Conservation (phyloP, 2,797 vertebrate genomes). For the Sorex maritimensis region DNA sequence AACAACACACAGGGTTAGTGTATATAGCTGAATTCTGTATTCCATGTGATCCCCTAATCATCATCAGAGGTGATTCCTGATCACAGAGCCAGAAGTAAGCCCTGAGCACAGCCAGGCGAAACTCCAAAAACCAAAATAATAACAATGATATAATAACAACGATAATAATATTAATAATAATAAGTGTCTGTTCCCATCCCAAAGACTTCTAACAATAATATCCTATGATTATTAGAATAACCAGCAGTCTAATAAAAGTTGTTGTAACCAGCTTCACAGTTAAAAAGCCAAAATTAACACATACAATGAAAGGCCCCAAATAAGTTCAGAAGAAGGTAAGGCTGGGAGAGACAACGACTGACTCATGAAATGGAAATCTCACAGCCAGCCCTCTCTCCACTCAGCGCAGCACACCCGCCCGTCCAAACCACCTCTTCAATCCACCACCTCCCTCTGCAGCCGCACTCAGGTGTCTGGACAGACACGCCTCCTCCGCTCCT, state of each 20-base stretch:
- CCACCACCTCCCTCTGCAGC: background rate
- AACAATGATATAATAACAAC: too few relatives aligned
- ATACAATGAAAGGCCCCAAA: conserved; percentile 57
- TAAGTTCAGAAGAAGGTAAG: conserved; percentile 70
- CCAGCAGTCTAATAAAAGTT: conserved; percentile 79
- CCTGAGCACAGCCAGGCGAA: too few relatives aligned
- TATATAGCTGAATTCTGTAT: too few relatives aligned
- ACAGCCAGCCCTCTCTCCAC: background rate
- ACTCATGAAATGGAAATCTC: conserved; percentile 45
- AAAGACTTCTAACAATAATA: conserved; percentile 21
- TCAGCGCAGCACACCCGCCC: background rate
- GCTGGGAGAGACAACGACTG: background rate
- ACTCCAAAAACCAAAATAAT: too few relatives aligned
- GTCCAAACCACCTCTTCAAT: conserved; percentile 9
- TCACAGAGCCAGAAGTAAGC: too few relatives aligned
- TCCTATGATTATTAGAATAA: background rate
- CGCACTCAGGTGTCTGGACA: background rate
- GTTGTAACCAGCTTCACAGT: conserved; percentile 83
- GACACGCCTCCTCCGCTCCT: background rate
- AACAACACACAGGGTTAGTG: too few relatives aligned
- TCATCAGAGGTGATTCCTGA: too few relatives aligned
- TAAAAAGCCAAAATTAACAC: conserved; percentile 76
- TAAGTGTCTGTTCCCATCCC: conserved; percentile 19
- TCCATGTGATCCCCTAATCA: too few relatives aligned
- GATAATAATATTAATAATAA: too few relatives aligned